phyloP scores from a whole-genome alignment of 2,888 invertebrate species.

The Acrobasis suavella region DNA sequence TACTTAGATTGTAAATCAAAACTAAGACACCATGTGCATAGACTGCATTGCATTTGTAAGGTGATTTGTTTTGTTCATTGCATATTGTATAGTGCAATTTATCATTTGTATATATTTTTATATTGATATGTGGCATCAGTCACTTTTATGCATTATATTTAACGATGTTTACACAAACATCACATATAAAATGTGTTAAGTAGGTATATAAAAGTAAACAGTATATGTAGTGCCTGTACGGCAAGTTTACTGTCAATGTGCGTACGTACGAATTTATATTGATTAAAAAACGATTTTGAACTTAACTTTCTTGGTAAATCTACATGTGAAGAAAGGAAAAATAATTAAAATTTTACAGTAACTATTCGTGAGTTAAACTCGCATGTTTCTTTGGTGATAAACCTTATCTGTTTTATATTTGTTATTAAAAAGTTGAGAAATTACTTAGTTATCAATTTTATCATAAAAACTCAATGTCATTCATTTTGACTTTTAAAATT shows the following conservation, averaged over 20 bases:
- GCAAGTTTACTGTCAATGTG: conserved; percentile 15
- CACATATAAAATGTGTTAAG: not conserved
- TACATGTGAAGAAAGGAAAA: not conserved
- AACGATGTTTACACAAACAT: conserved; percentile 16
- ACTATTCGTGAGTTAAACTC: conserved; percentile 55
- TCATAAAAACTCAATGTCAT: not conserved
- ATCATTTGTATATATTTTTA: conserved; percentile 40
- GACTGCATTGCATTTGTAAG: conserved; percentile 77
- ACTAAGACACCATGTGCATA: conserved; percentile 71
- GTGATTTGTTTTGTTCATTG: conserved; percentile 55
- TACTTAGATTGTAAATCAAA: conserved; percentile 56
- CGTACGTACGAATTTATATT: conserved; percentile 24
- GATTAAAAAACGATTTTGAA: conserved; percentile 6
- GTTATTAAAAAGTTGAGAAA: not conserved
- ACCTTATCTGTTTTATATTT: conserved; percentile 30
- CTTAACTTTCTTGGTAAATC: not conserved
- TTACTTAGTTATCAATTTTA: not conserved
- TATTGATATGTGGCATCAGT: conserved; percentile 42
- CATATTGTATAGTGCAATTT: conserved; percentile 52
- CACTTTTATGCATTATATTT: conserved; percentile 39
- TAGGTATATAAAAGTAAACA: too few species aligned
- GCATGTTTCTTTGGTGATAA: conserved; percentile 62
- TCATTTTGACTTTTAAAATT: not conserved
- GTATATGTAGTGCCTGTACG: conserved; percentile 11
- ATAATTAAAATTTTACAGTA: not conserved